Conservation (phyloP, 2,113 vertebrate genomes). For the Pardalotus punctatus region DNA sequence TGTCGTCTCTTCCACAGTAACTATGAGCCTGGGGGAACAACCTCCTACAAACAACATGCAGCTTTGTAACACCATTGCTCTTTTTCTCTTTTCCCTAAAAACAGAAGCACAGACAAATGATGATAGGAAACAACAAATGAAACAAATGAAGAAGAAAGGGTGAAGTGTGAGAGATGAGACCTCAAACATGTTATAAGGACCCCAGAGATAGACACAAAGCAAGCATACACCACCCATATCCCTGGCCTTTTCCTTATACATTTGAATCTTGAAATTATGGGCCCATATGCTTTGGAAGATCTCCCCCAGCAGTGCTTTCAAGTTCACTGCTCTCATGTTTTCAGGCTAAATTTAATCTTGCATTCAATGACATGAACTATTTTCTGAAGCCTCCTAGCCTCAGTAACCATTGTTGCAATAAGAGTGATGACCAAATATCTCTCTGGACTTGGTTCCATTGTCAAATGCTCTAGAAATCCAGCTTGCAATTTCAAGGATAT, state of each 20-base stretch:
- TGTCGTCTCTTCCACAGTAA: constrained; percentile 18
- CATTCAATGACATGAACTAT: background rate
- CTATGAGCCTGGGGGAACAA: constrained; percentile 31
- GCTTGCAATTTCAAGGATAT: constrained; percentile 10
- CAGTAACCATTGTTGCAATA: background rate
- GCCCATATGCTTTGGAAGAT: background rate
- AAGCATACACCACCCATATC: background rate
- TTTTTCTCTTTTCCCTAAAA: background rate
- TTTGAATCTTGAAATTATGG: background rate
- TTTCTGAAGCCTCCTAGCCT: background rate
- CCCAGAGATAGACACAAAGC: background rate
- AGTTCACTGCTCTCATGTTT: background rate
- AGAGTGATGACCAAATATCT: background rate
- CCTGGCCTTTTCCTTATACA: background rate
- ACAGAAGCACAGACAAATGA: background rate
- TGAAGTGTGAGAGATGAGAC: background rate
- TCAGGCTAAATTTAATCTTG: background rate
- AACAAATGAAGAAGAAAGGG: background rate
- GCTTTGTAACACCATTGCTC: constrained; percentile 27
- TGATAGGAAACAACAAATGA: background rate
- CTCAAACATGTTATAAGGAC: background rate
- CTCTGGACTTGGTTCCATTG: background rate
- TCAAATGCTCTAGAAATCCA: background rate
- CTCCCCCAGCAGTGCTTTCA: background rate
- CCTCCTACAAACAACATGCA: constrained; percentile 26